These are phyloP conservation scores for Polydrusus cervinus DNA, from an alignment of 2,888 invertebrate species.

Conservation along the genomic window DNA sequence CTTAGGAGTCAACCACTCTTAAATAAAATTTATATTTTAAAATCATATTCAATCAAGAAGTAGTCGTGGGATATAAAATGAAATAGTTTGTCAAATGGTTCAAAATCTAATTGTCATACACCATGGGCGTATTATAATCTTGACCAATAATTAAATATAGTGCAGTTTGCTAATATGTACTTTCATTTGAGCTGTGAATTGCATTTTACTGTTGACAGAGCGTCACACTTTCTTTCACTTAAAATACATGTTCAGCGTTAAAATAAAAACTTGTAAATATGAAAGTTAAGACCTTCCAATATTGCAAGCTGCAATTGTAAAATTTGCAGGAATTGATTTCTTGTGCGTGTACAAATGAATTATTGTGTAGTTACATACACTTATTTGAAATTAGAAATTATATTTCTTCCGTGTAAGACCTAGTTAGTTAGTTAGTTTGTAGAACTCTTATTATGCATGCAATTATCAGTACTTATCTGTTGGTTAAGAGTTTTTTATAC, in stretches of 20 bases:
- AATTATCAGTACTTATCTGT: too few species aligned
- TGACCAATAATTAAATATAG: not conserved
- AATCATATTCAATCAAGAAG: too few species aligned
- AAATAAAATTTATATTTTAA: too few species aligned
- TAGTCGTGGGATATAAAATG: too few species aligned
- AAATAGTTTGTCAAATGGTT: too few species aligned
- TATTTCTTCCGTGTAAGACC: not conserved
- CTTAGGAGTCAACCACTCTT: too few species aligned
- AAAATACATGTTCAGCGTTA: not conserved
- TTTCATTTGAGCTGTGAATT: not conserved
- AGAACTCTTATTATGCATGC: not conserved
- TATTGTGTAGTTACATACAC: slow-evolving; percentile 3
- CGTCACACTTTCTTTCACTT: slow-evolving; percentile 7
- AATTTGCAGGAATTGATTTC: slow-evolving; percentile 6
- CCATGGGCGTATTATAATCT: too few species aligned
- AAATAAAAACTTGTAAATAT: slow-evolving; percentile 7
- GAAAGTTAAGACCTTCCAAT: slow-evolving; percentile 1
- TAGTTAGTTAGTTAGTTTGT: slow-evolving; percentile 11
- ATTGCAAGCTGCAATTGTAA: too few species aligned
- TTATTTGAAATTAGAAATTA: not conserved
- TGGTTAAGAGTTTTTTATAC: too few species aligned
- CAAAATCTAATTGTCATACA: too few species aligned
- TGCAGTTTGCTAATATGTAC: not conserved
- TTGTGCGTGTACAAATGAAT: slow-evolving; percentile 10
- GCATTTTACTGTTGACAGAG: not conserved